Percentiles rank a stretch among this genome's conserved stretches.
phyloP scores from a whole-genome alignment of 2,797 vertebrate genomes.

The Phalanger gymnotis region DNA sequence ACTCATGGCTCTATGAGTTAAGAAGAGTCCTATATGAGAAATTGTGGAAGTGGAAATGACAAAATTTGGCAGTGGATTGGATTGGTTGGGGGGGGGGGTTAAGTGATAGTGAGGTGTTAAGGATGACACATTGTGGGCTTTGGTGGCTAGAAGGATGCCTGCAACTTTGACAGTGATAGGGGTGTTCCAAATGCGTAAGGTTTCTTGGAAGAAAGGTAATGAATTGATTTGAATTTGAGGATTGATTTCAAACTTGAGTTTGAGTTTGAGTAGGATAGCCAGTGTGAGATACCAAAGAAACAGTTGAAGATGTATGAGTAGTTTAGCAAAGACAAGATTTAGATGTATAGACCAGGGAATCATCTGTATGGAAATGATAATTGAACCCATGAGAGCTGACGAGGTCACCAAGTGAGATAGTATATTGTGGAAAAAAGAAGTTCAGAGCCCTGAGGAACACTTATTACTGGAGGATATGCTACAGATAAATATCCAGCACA shows the following conservation, averaged over 20 bases:
- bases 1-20: background rate
- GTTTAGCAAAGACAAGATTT: background rate
- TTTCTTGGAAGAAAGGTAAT: background rate
- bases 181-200: background rate
- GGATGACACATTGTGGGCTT: background rate
- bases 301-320: background rate
- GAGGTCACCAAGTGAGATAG: background rate
- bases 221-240: background rate
- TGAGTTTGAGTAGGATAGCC: background rate
- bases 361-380: background rate
- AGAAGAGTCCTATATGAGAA: background rate
- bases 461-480: background rate
- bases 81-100: background rate
- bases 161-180: background rate
- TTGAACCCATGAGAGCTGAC: background rate
- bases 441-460: background rate
- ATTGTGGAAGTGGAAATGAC: background rate
- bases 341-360: background rate
- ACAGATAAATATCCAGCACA: background rate
- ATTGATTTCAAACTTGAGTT: too few relatives aligned
- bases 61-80: background rate
- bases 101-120: background rate
- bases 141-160: background rate
- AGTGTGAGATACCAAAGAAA: background rate
- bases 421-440: background rate